Base-by-base conservation (phyloP, 1,140 invertebrate species). In the Drosophila azteca region DNA sequence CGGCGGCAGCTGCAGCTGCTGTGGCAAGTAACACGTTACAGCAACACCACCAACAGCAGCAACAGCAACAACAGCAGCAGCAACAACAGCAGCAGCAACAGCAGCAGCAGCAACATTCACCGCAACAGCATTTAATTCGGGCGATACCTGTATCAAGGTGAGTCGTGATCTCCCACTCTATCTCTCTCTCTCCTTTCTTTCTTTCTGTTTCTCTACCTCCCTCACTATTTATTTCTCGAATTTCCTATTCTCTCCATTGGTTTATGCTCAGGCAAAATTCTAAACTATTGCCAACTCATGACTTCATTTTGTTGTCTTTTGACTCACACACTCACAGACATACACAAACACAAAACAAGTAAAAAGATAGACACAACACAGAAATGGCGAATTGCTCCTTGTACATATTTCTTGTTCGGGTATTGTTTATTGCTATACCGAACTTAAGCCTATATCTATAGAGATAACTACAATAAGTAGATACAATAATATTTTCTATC, bases 111-210 rank as follows among this genome's bases (percentile, higher is more conserved):
- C 85, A 89, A 67, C 85, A 85, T 80, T 78, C 79, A 77, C 79
- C 85, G 45, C 85, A 90, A 22, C 87, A 90, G 74, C 89, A 91
- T 85, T 79, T 90, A 77, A 91, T 91, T 46, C 79, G 90, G 35
- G 87, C 90, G 15, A 91, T 91, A 79, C 90, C 90, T 52, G 82
- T 84, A 67, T 90, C 90, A 85, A 91, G 90, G 90, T 91, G 57
- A 84, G 83, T 83, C 59, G 35, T 13, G 11, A 39, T 48, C 41
- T 41, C 46, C 39, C 41, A 35, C 41, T 26, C 22, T 11, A 2
- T 20, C 22, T 17, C 46, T 17, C 31, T 17, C 11, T 5, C 5
- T 20, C 15, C 43, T 20, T 43, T 13, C 59, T 45, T 9, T 1
- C 11, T 8, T 15, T 13, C 29, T 74, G 20, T 64, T 46, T 53